phyloP scores from a whole-genome alignment of 2,888 invertebrate genomes.

The Cerastis rubricosa region DNA sequence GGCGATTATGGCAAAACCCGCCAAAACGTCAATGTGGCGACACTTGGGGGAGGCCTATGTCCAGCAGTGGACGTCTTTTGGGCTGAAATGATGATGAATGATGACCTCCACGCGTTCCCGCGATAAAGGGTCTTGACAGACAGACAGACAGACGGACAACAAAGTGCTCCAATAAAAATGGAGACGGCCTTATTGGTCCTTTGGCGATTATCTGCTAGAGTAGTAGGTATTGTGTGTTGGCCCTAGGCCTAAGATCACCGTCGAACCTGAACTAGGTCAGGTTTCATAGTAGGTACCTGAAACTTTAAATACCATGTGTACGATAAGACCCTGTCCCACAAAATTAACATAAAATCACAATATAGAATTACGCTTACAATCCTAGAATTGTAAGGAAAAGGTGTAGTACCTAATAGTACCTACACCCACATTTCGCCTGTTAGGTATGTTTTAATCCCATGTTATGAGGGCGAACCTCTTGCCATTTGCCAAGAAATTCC shows the following conservation, averaged over 20 bases:
- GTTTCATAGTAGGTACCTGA: neutral
- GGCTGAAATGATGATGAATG: too few species aligned
- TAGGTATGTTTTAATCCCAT: neutral
- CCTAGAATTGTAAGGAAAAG: neutral
- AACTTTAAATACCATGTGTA: neutral
- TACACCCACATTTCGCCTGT: neutral
- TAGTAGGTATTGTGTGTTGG: too few species aligned
- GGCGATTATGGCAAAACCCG: too few species aligned
- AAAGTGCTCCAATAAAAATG: neutral
- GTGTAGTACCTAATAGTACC: neutral
- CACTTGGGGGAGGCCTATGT: too few species aligned
- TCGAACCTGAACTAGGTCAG: neutral
- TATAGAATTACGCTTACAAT: neutral
- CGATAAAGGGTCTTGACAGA: too few species aligned
- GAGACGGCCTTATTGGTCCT: neutral
- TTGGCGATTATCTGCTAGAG: neutral
- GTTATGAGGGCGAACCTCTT: neutral
- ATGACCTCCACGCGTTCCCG: too few species aligned
- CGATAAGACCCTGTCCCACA: neutral
- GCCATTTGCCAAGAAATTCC: neutral
- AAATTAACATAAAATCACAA: neutral
- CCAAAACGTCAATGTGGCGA: too few species aligned
- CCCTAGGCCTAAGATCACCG: neutral
- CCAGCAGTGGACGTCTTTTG: too few species aligned
- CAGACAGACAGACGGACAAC: too few species aligned